phyloP scores from a whole-genome alignment of 1,140 invertebrate species.

The Nebria ingens region DNA sequence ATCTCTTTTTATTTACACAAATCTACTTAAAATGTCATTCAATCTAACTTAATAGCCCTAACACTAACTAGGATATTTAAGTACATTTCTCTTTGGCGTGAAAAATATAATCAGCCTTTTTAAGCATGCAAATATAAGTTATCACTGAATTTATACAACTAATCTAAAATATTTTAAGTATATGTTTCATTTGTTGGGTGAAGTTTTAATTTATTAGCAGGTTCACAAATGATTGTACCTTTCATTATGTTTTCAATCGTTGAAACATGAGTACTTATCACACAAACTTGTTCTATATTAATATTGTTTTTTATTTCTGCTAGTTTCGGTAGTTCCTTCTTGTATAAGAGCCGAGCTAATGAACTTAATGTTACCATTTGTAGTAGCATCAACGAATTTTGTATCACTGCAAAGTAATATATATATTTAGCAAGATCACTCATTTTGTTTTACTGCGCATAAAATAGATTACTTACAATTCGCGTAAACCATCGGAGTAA shows the following conservation, averaged over 20 bases:
- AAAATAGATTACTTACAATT: conserved; percentile 32
- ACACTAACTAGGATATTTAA: too few species aligned
- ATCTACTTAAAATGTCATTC: too few species aligned
- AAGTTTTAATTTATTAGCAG: too few species aligned
- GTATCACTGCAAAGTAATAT: conserved; percentile 41
- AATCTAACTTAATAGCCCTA: too few species aligned
- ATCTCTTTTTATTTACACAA: too few species aligned
- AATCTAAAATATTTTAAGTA: too few species aligned
- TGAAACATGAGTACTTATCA: neutral
- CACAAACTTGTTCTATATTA: neutral
- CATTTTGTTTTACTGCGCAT: neutral
- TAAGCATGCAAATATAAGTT: too few species aligned
- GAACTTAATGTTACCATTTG: conserved; percentile 47
- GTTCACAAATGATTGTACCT: neutral
- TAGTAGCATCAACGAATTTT: conserved; percentile 45
- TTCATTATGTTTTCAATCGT: conserved; percentile 4
- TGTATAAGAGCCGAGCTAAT: conserved; percentile 45
- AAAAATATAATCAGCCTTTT: too few species aligned
- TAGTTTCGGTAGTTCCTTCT: conserved; percentile 30
- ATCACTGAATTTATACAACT: too few species aligned
- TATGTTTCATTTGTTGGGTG: too few species aligned
- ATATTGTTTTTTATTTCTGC: neutral
- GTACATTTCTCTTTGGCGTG: too few species aligned
- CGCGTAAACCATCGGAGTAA: conserved; percentile 37
- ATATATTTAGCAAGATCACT: neutral